phyloP scores from a whole-genome alignment of 2,888 invertebrate genomes.

The Timema podura region DNA sequence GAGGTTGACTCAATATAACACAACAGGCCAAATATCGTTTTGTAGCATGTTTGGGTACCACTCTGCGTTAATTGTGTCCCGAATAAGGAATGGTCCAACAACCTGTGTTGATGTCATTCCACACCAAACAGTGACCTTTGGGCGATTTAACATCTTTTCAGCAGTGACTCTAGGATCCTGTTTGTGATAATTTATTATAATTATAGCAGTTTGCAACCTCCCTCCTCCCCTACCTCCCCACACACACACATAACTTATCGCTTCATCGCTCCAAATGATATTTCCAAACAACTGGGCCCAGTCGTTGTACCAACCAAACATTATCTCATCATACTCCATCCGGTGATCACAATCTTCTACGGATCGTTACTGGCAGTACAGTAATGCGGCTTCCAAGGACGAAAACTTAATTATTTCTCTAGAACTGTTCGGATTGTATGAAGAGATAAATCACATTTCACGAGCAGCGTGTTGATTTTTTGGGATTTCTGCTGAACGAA shows the following conservation, averaged over 20 bases:
- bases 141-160: not conserved
- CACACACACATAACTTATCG: too few relatives aligned
- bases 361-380: not conserved
- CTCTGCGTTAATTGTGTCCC: not conserved
- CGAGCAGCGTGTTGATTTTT: not conserved
- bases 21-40: too few relatives aligned
- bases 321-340: conserved; percentile 2
- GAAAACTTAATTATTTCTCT: not conserved
- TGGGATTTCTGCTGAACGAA: not conserved
- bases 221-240: too few relatives aligned
- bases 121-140: conserved; percentile 2
- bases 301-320: not conserved
- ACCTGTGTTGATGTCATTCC: not conserved
- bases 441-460: conserved; percentile 1
- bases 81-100: not conserved
- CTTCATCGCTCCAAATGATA: not conserved
- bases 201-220: too few relatives aligned
- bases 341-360: not conserved
- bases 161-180: not conserved
- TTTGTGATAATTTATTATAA: too few relatives aligned
- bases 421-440: not conserved
- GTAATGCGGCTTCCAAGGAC: not conserved
- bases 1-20: not conserved
- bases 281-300: not conserved
- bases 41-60: not conserved